Conservation (phyloP, 2,113 vertebrate species). For the Podarcis cretensis region DNA sequence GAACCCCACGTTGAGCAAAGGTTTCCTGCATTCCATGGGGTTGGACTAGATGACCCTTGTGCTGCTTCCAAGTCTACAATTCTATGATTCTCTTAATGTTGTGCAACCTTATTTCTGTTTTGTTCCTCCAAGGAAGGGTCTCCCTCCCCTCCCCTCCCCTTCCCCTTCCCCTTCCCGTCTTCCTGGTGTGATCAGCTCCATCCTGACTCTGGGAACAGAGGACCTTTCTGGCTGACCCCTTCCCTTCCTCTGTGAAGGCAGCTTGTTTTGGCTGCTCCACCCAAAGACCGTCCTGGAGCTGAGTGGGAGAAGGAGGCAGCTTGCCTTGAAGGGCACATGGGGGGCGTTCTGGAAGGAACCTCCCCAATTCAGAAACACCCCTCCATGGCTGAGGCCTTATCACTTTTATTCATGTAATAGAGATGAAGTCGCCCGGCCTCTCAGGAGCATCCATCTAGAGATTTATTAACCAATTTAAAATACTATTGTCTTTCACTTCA, state of each 20-base stretch:
- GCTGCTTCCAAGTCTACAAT: no score
- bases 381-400: slow-evolving; percentile 78
- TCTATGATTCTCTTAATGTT: no score
- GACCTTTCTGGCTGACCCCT: no score
- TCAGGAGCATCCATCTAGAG: slow-evolving; percentile 88
- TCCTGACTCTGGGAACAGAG: not conserved
- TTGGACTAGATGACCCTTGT: no score
- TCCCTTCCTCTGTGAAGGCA: not conserved
- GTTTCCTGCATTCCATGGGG: no score
- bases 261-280: rapidly evolving
- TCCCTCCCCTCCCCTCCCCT: not conserved
- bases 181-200: not conserved
- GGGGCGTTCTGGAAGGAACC: not conserved
- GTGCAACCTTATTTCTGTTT: no score
- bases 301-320: rapidly evolving
- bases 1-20: no score
- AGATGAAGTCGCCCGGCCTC: slow-evolving; percentile 87
- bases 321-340: slow-evolving; percentile 39
- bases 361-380: slow-evolving; percentile 63
- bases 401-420: slow-evolving; percentile 84
- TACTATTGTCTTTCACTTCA: slow-evolving; percentile 99
- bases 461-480: slow-evolving; percentile 99
- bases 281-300: rapidly evolving
- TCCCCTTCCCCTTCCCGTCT: not conserved
- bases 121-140: no score